Percentiles rank a stretch among this genome's conserved stretches.
Evolutionary conservation across 2,113 vertebrate genomes (phyloP).

Genomic region (Chelonoidis abingdonii): DNA sequence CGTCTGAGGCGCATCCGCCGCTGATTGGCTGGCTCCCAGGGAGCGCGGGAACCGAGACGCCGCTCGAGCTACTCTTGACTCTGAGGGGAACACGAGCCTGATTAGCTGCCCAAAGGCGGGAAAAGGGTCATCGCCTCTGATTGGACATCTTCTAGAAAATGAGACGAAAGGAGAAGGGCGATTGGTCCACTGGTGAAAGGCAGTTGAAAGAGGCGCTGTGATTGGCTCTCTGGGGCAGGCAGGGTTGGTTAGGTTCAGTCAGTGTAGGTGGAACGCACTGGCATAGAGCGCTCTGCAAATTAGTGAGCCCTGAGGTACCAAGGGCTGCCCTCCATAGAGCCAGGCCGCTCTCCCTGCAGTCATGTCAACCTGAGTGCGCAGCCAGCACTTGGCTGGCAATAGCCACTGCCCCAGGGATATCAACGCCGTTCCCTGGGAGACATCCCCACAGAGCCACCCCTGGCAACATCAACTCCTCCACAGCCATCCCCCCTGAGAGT

Average conservation of each 20-base stretch:
- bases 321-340: not conserved
- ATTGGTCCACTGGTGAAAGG: not conserved
- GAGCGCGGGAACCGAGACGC: not conserved
- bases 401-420: not conserved
- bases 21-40: not conserved
- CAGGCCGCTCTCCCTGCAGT: not conserved
- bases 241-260: not conserved
- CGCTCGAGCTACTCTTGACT: not conserved
- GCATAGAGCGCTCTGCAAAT: not conserved
- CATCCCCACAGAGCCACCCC: not conserved
- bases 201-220: not conserved
- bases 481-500: not conserved
- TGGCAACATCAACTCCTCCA: not conserved
- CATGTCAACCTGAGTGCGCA: not conserved
- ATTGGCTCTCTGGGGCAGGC: not conserved
- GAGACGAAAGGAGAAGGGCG: not conserved
- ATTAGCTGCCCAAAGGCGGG: not conserved
- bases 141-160: not conserved
- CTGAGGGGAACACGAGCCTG: not conserved
- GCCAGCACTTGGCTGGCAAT: too few species aligned
- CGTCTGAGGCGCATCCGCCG: not conserved
- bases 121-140: not conserved
- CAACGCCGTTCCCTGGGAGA: not conserved
- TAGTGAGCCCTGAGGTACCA: not conserved
- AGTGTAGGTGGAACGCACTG: not conserved